phyloP scores from a whole-genome alignment of 1,140 invertebrate genomes.

The Nebria ingens region DNA sequence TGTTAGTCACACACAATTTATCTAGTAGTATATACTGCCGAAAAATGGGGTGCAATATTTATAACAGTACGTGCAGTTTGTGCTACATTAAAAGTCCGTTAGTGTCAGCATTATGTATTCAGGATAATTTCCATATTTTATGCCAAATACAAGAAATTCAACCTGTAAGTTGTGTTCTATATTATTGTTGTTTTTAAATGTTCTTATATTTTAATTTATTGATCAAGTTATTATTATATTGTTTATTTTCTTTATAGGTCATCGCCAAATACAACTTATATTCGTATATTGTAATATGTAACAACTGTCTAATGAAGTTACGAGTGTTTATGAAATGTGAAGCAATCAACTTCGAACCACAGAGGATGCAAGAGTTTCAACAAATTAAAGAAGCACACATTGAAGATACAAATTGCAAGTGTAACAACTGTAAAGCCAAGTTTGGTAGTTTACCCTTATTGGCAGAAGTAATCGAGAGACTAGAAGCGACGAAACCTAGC shows the following conservation, averaged over 20 bases:
- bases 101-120: background rate
- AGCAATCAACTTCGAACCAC: background rate
- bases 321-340: background rate
- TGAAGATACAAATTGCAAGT: slow-evolving; percentile 13
- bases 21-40: background rate
- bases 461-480: slow-evolving; percentile 16
- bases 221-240: slow-evolving; percentile 15
- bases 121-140: background rate
- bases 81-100: background rate
- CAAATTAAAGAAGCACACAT: slow-evolving; percentile 8
- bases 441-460: slow-evolving; percentile 13
- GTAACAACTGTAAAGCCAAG: slow-evolving; percentile 13
- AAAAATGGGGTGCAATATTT: background rate
- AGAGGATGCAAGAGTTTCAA: slow-evolving; percentile 2
- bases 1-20: background rate
- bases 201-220: background rate
- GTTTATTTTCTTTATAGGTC: slow-evolving; percentile 11
- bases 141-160: background rate
- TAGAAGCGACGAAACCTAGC: background rate
- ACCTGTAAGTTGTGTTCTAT: background rate
- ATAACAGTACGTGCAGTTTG: background rate
- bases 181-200: background rate
- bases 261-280: slow-evolving; percentile 1
- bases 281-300: slow-evolving; percentile 11
- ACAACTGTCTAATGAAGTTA: background rate